Evolutionary conservation across 2,113 vertebrate genomes (phyloP).

Genomic region (Felis catus): F.catus_Fca126_mat1.0 CM031418.1:71750001-71750500

Average conservation of each 20-base stretch:
- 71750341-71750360: background rate
- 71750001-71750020: background rate
- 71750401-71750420: too few relatives aligned
- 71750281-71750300: background rate
- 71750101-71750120: background rate
- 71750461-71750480: too few relatives aligned
- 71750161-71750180: background rate
- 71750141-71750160: background rate
- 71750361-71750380: background rate
- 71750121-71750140: background rate
- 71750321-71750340: background rate
- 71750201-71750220: background rate
- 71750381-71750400: background rate
- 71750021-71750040: background rate
- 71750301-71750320: background rate
- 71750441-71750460: too few relatives aligned
- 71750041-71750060: background rate
- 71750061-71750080: background rate
- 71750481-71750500: too few relatives aligned
- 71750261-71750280: background rate
- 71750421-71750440: too few relatives aligned
- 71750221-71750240: background rate
- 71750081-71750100: background rate
- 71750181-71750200: background rate
- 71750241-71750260: background rate